phyloP scores from a whole-genome alignment of 2,797 vertebrate species.

The Alectoris magna region DNA sequence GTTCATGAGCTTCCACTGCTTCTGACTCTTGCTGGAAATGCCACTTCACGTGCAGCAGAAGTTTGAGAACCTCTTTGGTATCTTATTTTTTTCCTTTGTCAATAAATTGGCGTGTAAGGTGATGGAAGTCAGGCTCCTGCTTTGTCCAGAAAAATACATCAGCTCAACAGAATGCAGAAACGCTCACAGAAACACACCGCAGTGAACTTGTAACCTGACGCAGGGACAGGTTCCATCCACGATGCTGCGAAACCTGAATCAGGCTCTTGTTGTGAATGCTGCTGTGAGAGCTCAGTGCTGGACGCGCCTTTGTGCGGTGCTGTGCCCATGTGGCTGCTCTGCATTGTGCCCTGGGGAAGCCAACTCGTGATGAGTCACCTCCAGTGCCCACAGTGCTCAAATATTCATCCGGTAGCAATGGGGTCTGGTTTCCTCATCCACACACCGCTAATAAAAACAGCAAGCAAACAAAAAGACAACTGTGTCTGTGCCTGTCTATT shows the following conservation, averaged over 20 bases:
- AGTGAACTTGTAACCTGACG: neutral
- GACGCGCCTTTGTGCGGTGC: rapidly evolving
- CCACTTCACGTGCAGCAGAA: neutral
- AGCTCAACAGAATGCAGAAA: neutral
- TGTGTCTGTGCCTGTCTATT: neutral
- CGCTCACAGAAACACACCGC: neutral
- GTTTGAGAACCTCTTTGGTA: rapidly evolving
- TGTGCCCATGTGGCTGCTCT: neutral
- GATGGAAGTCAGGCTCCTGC: neutral
- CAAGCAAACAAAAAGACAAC: neutral
- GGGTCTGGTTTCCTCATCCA: neutral
- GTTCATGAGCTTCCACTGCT: conserved; percentile 41
- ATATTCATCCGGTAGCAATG: neutral
- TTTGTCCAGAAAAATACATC: neutral
- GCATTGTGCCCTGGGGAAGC: neutral
- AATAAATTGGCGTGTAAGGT: neutral
- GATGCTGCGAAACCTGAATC: neutral
- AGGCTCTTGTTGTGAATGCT: neutral
- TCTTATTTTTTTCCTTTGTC: neutral
- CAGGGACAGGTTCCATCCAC: neutral
- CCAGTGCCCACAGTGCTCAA: neutral
- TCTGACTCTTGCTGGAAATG: conserved; percentile 12
- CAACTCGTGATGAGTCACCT: neutral
- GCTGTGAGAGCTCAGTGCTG: rapidly evolving
- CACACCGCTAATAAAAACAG: neutral